phyloP scores from a whole-genome alignment of 2,113 vertebrate species.

The Oncorhynchus kisutch region DNA sequence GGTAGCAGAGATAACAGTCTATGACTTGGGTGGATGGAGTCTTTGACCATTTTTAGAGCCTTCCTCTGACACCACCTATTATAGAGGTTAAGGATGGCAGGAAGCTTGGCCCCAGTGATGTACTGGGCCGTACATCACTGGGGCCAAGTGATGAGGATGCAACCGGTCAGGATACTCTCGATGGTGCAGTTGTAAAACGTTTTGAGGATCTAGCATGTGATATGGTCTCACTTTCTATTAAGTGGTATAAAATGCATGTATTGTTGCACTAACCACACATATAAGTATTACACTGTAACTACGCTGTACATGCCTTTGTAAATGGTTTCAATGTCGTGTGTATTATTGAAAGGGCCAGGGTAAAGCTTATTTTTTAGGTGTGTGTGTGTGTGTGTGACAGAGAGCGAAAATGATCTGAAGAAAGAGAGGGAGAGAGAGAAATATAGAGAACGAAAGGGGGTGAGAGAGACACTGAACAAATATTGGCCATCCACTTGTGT shows the following conservation, averaged over 20 bases:
- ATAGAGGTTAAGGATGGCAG: no score
- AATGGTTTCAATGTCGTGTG: not conserved
- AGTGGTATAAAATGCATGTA: not conserved
- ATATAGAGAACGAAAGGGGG: not conserved
- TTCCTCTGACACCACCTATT: no score
- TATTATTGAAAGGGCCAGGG: not conserved
- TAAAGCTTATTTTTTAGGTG: not conserved
- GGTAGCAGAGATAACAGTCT: no score
- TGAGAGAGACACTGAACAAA: not conserved
- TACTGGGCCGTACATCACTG: no score
- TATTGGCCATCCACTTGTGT: not conserved
- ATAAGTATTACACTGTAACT: no score
- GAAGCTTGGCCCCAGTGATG: no score
- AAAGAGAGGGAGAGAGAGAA: not conserved
- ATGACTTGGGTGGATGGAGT: no score
- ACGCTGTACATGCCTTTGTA: not conserved
- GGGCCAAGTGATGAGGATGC: no score
- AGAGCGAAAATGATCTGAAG: constrained; percentile 5
- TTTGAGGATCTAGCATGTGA: not conserved
- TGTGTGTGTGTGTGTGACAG: not conserved
- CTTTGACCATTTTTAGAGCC: no score
- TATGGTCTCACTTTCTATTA: not conserved
- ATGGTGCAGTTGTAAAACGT: no score
- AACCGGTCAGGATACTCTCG: no score
- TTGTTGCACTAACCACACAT: not conserved